Evolutionary conservation across 37 sponge, comb jelly and placozoan species (phyloP).

Genomic region (Dysidea cf. avara): DNA sequence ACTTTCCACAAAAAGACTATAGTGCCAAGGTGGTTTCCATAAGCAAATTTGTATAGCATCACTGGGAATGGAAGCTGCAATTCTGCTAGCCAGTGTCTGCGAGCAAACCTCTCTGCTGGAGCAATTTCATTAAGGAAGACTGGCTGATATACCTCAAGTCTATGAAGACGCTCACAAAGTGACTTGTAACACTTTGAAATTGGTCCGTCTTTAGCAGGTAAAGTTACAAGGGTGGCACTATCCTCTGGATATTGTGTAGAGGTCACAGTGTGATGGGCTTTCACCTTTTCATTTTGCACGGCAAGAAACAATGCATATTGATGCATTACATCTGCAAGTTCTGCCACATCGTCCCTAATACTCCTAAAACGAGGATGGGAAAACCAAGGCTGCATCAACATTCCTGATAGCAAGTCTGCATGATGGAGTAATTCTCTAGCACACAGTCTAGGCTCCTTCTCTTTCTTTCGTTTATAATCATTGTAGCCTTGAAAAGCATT

Average conservation of each 20-base stretch:
- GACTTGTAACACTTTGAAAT: no score
- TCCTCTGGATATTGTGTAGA: no score
- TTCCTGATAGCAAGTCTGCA: background rate
- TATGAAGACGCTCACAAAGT: no score
- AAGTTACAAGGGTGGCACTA: no score
- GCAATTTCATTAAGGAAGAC: no score
- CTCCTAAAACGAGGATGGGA: background rate
- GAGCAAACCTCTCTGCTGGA: no score
- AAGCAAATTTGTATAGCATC: background rate
- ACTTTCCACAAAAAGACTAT: constrained; percentile 2
- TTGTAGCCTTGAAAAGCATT: constrained; percentile 2
- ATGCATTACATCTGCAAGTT: constrained; percentile 8
- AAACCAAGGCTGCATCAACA: constrained; percentile 31
- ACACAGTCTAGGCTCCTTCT: constrained; percentile 18
- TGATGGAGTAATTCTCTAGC: background rate
- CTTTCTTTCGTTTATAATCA: constrained; percentile 11
- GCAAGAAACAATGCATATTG: constrained; percentile 1
- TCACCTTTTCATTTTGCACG: constrained; percentile 9
- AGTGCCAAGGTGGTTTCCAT: constrained; percentile 16
- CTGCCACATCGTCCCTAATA: background rate
- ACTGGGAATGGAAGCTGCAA: background rate
- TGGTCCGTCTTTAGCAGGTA: no score
- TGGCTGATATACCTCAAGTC: no score
- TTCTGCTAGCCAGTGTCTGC: no score
- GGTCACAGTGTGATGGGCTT: no score